Base-by-base conservation (phyloP, 2,888 invertebrate genomes). In the Polylopha cassiicola region DNA sequence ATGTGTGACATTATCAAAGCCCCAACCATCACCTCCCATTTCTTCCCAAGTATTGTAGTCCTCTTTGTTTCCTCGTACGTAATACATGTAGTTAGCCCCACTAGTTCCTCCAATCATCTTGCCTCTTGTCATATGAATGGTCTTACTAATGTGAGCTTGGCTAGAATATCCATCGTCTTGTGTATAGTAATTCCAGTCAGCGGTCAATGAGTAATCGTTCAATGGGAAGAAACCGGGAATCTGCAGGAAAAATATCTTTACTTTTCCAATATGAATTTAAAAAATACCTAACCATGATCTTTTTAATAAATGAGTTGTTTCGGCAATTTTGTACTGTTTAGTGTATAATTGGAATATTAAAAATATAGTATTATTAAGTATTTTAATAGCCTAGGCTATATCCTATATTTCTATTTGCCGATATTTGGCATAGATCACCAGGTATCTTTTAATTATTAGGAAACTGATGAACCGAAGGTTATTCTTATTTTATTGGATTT, bases 61-160 rank as follows among this genome's bases (percentile, higher is more conserved):
- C 4, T 62, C 67, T 21, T 85, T 82, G 58, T 90, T 90, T 0
- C 92, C 92, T 50, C 89, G 76, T 0, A 90, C 72, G 53, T 92
- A 89, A 4, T 89, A 59, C 90, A 92, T 90, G 29, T 86, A 89
- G 61, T 92, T 92, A 1, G 89, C 76, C 0, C 84, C 75, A 36
- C 90, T 90, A 4, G 87, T 86, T 0, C 92, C 93, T 1, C 92
- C 93, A 10, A 90, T 67, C 27, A 87, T 87, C 58, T 91, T 90
- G 0, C 90, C 90, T 27, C 92, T 85, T 0, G 89, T 90, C 87
- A 59, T 41, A 21, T 51, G 56, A 11, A 72, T 43, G 8, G 41
- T 64, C 28, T 57, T 58, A 2, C 41, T 48, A 33, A 48, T 58
- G 5, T 45, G 57, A 3, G 55, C 62, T 51, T 72, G 69, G 22